Evolutionary conservation across 2,888 invertebrate genomes (phyloP).

Genomic region (Callyntrura guangdongensis): DNA sequence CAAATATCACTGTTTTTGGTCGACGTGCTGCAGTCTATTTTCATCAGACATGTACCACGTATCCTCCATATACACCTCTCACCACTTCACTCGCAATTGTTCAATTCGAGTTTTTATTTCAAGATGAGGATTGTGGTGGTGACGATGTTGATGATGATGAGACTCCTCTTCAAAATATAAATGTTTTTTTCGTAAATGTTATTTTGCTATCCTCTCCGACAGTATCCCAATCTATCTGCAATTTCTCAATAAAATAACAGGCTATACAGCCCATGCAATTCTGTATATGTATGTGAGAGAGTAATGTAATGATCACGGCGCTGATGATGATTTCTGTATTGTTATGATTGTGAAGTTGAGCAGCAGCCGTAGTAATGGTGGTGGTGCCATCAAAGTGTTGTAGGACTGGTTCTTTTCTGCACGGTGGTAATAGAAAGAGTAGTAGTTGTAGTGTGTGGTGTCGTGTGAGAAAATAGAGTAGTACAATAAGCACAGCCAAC

Average conservation of each 20-base stretch:
- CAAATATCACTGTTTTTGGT: slow-evolving; percentile 52
- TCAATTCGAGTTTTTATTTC: slow-evolving; percentile 57
- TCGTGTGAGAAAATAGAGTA: slow-evolving; percentile 65
- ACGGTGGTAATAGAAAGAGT: slow-evolving; percentile 1
- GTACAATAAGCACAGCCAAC: slow-evolving; percentile 48
- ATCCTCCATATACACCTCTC: slow-evolving; percentile 49
- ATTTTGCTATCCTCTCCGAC: slow-evolving; percentile 46
- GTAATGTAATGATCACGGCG: slow-evolving; percentile 67
- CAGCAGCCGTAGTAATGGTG: slow-evolving; percentile 39
- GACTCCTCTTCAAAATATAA: slow-evolving; percentile 61
- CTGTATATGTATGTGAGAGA: slow-evolving; percentile 8
- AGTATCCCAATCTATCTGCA: slow-evolving; percentile 58
- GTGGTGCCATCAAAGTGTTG: slow-evolving; percentile 43
- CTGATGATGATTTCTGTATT: slow-evolving; percentile 68
- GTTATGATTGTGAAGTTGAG: slow-evolving; percentile 64
- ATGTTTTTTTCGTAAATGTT: slow-evolving; percentile 49
- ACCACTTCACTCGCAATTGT: slow-evolving; percentile 53
- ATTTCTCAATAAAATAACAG: slow-evolving; percentile 70
- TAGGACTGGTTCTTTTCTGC: slow-evolving; percentile 50
- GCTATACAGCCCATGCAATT: slow-evolving; percentile 55
- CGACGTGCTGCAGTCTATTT: slow-evolving; percentile 60
- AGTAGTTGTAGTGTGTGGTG: slow-evolving; percentile 16
- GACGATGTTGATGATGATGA: slow-evolving; percentile 25
- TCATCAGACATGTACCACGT: slow-evolving; percentile 47
- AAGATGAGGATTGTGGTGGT: slow-evolving; percentile 20